Evolutionary conservation across 2,888 invertebrate genomes (phyloP).

Genomic region (Himalopsyche anomala): DNA sequence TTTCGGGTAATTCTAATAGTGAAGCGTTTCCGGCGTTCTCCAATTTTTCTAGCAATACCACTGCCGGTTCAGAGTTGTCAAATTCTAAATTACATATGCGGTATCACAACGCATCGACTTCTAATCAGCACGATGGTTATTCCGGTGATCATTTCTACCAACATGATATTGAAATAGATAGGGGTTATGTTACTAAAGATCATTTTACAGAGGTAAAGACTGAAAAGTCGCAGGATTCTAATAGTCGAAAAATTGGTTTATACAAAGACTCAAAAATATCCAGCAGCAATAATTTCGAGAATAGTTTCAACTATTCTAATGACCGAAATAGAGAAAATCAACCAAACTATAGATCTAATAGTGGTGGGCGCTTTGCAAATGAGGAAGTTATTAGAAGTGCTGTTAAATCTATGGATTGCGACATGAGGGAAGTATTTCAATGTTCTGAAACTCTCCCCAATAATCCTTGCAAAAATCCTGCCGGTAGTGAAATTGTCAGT

Average conservation of each 20-base stretch:
- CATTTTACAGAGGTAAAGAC: neutral
- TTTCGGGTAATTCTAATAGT: neutral
- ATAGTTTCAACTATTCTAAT: neutral
- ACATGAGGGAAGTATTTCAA: neutral
- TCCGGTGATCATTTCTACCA: neutral
- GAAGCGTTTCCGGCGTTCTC: neutral
- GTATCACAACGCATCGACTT: neutral
- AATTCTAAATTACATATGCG: neutral
- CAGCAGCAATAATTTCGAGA: neutral
- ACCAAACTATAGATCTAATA: neutral
- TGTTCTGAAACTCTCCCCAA: neutral
- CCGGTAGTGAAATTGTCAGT: neutral
- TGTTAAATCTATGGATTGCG: neutral
- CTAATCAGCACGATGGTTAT: neutral
- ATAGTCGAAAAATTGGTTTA: neutral
- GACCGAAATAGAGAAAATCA: neutral
- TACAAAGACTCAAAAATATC: neutral
- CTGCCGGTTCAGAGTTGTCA: neutral
- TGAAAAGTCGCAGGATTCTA: conserved; percentile 5
- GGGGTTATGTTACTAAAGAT: neutral
- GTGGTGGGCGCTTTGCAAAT: neutral
- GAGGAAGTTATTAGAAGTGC: neutral
- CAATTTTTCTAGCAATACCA: neutral
- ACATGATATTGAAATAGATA: neutral
- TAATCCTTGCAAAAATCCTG: neutral